These are phyloP conservation scores for Camelus bactrianus DNA, from an alignment of 2,113 vertebrate genomes.

Conservation along the genomic window DNA sequence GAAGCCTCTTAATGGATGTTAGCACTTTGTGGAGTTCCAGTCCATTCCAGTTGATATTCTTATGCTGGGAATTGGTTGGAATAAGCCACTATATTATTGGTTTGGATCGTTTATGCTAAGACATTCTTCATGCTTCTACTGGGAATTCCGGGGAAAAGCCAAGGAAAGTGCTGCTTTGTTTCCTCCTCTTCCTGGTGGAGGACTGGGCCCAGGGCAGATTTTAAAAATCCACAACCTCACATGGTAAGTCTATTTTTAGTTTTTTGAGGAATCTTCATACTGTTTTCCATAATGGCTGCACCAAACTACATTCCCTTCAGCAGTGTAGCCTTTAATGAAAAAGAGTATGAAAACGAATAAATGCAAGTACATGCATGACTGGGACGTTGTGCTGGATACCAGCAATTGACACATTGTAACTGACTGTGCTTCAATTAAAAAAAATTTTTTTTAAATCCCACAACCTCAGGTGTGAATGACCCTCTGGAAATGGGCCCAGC, in stretches of 20 bases:
- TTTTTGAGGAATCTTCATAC: too few relatives aligned
- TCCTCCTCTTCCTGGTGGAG: accelerated
- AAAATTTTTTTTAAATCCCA: not conserved
- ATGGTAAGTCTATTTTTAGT: too few relatives aligned
- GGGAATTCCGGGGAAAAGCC: not conserved
- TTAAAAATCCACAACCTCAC: not conserved
- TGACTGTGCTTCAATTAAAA: too few relatives aligned
- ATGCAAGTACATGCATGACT: too few relatives aligned
- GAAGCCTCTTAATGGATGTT: not conserved
- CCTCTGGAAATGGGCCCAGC: not conserved
- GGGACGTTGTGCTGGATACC: too few relatives aligned
- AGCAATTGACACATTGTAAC: too few relatives aligned
- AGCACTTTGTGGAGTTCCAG: not conserved
- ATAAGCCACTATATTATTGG: not conserved
- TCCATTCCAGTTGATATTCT: not conserved
- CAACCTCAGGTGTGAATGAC: not conserved
- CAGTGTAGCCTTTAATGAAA: too few relatives aligned
- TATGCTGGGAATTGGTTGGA: not conserved
- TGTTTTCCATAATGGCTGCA: too few relatives aligned
- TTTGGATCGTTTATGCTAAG: not conserved
- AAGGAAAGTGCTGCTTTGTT: not conserved
- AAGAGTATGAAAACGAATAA: too few relatives aligned
- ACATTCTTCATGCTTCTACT: not conserved
- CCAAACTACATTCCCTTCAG: too few relatives aligned
- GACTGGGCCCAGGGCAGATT: not conserved